Base-by-base conservation (phyloP, 92 coral and sea anemone species). In the Phenganax subtilis region DNA sequence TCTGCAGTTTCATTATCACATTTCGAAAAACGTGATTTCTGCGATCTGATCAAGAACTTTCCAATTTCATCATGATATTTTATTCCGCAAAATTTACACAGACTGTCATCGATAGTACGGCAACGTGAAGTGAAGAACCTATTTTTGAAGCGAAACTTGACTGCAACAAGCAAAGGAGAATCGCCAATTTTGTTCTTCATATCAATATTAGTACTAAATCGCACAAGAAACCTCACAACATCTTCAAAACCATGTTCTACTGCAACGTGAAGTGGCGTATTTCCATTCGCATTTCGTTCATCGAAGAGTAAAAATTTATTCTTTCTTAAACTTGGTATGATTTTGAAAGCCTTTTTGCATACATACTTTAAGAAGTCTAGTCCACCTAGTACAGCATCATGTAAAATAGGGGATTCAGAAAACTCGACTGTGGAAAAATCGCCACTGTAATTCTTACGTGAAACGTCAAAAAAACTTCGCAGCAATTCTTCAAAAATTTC, bases 11-110 rank as follows among this genome's bases (percentile, higher is more conserved):
- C 59, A 53, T 30, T 8, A 28, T 78, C 73, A 51, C 82, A 78
- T 63, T 64, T 62, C 11, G 53, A 59, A 0, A 78, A 0, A 17
- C n/a, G 51, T 63, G 72, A 78, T 63, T 47, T 64, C 7, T 78
- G 8, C 52, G 54, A 78, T 51, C 15, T 37, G 31, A 78, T 63
- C 51, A 78, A 62, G 61, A 62, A 78, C 30, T 16, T 68, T 2
- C 62, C 82, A 12, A 27, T 78, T 78, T 37, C 56, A 78, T 78
- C 82, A 12, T 62, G 47, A 14, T 25, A 10, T 51, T 72, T 78
- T 9, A 73, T 78, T 17, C 8, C 25, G 60, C 60, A 72, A 15
- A 58, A 51, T 15, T 10, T 17, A 9, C 25, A 72, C 28, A 51
- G 3, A 53, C 60, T 27, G 16, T 72, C 77, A 12, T 72, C 44